Evolutionary conservation across 1,140 invertebrate species (phyloP).

Genomic region (Pteromalus puparum): DNA sequence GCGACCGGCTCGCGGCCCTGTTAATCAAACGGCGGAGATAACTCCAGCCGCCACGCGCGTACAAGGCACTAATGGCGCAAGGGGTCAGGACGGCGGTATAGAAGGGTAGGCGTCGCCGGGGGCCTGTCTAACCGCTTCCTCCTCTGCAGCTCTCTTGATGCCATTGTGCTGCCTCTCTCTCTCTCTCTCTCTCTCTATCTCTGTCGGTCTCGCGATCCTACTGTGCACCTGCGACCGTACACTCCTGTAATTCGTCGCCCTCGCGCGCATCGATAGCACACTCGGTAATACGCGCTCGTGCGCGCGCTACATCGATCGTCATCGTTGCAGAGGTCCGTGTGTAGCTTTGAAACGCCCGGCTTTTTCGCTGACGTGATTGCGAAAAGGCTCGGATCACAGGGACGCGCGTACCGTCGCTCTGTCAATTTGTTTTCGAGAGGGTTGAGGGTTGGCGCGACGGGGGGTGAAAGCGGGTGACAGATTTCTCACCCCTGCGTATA

Average conservation of each 20-base stretch:
- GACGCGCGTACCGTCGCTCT: not conserved
- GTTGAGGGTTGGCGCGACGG: too few species aligned
- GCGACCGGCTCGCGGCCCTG: constrained; percentile 64
- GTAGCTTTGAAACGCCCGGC: too few species aligned
- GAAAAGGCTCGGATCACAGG: not conserved
- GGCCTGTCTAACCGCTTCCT: not conserved
- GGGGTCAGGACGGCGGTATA: not conserved
- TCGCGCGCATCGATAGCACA: not conserved
- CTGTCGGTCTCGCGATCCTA: too few species aligned
- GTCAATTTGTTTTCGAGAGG: not conserved
- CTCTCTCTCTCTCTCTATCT: too few species aligned
- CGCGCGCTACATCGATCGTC: not conserved
- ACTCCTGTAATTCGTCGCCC: constrained; percentile 34
- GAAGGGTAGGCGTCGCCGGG: not conserved
- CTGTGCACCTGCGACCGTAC: not conserved
- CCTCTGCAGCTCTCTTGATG: not conserved
- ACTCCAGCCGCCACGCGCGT: not conserved
- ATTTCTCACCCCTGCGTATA: not conserved
- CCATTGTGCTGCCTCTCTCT: not conserved
- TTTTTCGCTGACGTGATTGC: constrained; percentile 47
- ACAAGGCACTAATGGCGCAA: not conserved
- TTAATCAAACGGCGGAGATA: constrained; percentile 67
- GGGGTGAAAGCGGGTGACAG: not conserved
- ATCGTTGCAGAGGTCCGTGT: constrained; percentile 11
- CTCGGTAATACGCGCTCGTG: too few species aligned